Conservation (phyloP, 2,888 invertebrate species). For the Shargacucullia verbasci region DNA sequence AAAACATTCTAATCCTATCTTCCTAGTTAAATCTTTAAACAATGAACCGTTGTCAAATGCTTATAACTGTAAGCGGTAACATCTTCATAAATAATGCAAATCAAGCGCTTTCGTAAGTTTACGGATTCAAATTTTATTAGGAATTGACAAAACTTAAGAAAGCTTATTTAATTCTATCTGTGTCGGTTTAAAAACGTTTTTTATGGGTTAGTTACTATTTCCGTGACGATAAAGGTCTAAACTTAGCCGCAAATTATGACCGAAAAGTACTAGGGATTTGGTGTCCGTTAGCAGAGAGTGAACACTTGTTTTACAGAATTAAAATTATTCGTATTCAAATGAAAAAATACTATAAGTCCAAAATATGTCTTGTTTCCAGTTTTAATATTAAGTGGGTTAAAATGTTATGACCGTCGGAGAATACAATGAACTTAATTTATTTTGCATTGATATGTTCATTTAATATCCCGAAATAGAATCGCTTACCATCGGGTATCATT, state of each 20-base stretch:
- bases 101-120: not conserved
- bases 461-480: no score
- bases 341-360: no score
- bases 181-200: not conserved
- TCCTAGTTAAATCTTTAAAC: no score
- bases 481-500: slow-evolving; percentile 21
- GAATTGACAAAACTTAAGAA: not conserved
- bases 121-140: not conserved
- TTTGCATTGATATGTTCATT: no score
- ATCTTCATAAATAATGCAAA: no score
- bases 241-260: not conserved
- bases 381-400: not conserved
- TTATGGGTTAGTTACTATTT: not conserved
- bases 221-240: not conserved
- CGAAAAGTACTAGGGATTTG: not conserved
- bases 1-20: no score
- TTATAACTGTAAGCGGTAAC: no score
- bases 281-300: slow-evolving; percentile 1
- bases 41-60: no score
- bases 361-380: no score
- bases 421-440: slow-evolving; percentile 20
- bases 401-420: slow-evolving; percentile 43
- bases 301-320: not conserved
- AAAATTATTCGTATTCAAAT: no score
- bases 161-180: not conserved